Evolutionary conservation across 2,113 vertebrate species (phyloP).

Genomic region (Isurus oxyrinchus): DNA sequence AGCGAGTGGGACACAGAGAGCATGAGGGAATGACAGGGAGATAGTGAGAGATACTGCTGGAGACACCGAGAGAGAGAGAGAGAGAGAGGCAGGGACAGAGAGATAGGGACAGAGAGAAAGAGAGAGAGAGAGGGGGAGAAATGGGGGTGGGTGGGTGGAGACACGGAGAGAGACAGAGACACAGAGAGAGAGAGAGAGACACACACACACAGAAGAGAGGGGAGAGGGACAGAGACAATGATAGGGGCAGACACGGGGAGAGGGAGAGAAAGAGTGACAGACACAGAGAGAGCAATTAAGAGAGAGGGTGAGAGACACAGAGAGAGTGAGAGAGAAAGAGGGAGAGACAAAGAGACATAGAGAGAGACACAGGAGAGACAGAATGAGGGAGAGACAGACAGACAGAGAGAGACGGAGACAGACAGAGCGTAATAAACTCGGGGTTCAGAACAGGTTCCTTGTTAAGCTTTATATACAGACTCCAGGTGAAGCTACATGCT

Average conservation of each 20-base stretch:
- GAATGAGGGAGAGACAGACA: background rate
- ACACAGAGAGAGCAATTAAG: background rate
- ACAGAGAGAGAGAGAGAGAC: background rate
- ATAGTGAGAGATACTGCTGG: too few relatives aligned
- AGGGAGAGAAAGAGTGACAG: accelerated
- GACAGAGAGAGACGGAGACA: background rate
- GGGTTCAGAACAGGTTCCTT: too few relatives aligned
- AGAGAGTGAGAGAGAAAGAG: background rate
- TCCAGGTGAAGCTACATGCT: too few relatives aligned
- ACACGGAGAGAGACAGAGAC: too few relatives aligned
- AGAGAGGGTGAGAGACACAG: background rate
- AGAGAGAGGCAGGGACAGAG: background rate
- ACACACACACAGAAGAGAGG: too few relatives aligned
- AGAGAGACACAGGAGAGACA: too few relatives aligned
- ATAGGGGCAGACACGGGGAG: background rate
- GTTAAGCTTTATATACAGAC: too few relatives aligned
- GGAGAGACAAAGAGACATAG: too few relatives aligned
- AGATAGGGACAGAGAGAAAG: background rate
- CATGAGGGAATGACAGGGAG: background rate
- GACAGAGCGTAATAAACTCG: background rate
- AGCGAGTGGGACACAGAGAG: background rate
- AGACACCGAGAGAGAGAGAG: too few relatives aligned
- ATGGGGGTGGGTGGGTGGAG: too few relatives aligned
- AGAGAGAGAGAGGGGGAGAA: background rate
- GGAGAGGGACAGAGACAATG: background rate